Evolutionary conservation across 2,797 vertebrate species (phyloP).

Genomic region (Potorous gilbertii): DNA sequence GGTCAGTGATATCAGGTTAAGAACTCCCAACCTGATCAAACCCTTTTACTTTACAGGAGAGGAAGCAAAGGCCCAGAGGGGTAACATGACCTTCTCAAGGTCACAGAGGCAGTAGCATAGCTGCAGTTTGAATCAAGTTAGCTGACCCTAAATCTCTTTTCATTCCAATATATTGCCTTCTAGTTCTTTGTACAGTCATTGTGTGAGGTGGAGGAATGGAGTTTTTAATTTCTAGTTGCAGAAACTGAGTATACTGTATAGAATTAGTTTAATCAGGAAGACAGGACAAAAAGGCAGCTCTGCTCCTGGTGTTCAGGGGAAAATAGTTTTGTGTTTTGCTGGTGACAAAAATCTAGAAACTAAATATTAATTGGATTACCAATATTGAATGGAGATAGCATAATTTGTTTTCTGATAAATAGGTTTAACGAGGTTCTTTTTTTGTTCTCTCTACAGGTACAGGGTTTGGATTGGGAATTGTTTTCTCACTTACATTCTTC

Average conservation of each 20-base stretch:
- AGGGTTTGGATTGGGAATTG: conserved; percentile 91
- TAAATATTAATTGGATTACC: neutral
- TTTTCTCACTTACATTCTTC: conserved; percentile 93
- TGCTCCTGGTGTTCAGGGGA: neutral
- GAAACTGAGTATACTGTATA: neutral
- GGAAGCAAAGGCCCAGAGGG: neutral
- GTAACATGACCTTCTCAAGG: neutral
- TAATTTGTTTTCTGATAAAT: neutral
- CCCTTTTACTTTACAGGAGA: neutral
- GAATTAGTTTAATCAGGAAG: neutral
- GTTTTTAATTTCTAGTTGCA: conserved; percentile 15
- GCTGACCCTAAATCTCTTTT: neutral
- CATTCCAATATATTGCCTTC: neutral
- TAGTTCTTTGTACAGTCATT: neutral
- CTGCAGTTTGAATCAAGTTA: neutral
- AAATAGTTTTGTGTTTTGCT: conserved; percentile 1
- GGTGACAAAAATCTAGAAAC: conserved; percentile 25
- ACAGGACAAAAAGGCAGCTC: neutral
- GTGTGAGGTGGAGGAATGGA: neutral
- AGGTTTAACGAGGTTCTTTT: neutral
- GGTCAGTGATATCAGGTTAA: neutral
- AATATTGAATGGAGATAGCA: neutral
- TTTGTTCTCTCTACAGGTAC: conserved; percentile 85
- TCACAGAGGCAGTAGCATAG: neutral
- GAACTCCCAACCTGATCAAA: neutral